A percentile compares a stretch with the other conserved stretches of the same genome.
Conservation (phyloP, 2,888 invertebrate species). For the Meiosimyza platycephala region DNA sequence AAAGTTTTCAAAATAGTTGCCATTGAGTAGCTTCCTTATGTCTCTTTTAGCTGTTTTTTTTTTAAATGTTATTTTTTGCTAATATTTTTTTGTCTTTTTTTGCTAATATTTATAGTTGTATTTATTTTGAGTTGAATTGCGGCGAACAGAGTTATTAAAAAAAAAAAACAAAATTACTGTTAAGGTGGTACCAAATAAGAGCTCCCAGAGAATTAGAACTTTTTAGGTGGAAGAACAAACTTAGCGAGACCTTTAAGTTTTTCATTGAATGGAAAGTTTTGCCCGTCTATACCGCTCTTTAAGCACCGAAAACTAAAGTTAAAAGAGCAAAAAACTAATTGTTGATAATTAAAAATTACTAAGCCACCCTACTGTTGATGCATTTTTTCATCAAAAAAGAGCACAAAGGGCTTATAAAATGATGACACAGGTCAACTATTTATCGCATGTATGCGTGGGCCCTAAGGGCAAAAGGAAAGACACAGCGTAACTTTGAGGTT, state of each 20-base stretch:
- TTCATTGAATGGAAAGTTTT: slow-evolving; percentile 40
- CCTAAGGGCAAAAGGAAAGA: no score
- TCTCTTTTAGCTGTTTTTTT: slow-evolving; percentile 36
- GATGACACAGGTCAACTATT: no score
- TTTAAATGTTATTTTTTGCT: slow-evolving; percentile 34
- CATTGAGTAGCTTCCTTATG: slow-evolving; percentile 24
- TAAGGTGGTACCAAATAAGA: slow-evolving; percentile 39
- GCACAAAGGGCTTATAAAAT: no score
- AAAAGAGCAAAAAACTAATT: no score
- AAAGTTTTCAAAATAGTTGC: slow-evolving; percentile 38
- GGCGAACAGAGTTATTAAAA: slow-evolving; percentile 6
- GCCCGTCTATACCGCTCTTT: slow-evolving; percentile 18
- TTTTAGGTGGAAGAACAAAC: slow-evolving; percentile 55
- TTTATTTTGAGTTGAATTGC: slow-evolving; percentile 25
- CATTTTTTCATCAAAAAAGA: no score
- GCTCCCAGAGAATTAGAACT: slow-evolving; percentile 37
- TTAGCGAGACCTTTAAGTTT: slow-evolving; percentile 41
- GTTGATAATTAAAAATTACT: no score
- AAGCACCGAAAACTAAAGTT: no score
- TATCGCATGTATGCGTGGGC: no score
- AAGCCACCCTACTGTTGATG: no score
- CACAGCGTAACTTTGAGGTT: no score
- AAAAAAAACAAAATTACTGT: slow-evolving; percentile 23
- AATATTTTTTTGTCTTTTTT: slow-evolving; percentile 23
- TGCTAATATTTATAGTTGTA: slow-evolving; percentile 26